These are phyloP conservation scores for Eptesicus fuscus DNA, from an alignment of 2,113 vertebrate species.

Conservation along the genomic window DNA sequence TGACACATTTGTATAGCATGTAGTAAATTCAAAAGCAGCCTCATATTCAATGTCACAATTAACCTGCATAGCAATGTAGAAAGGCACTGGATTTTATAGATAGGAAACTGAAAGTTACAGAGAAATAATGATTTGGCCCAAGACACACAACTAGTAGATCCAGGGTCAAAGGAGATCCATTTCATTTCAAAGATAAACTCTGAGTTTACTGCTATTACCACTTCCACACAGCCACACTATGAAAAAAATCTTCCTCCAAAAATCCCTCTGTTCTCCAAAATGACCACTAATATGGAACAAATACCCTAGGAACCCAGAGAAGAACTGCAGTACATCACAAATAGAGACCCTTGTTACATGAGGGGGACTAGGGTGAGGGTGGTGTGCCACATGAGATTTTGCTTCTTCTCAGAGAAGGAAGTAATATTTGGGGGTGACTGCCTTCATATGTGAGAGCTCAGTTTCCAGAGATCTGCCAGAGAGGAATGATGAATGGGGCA, in stretches of 20 bases:
- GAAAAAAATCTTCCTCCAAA: neutral
- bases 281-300: neutral
- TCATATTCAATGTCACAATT: neutral
- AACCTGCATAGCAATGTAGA: neutral
- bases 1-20: neutral
- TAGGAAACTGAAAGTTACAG: neutral
- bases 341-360: neutral
- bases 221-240: neutral
- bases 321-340: neutral
- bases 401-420: neutral
- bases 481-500: neutral
- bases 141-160: neutral
- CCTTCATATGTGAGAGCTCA: neutral
- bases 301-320: neutral
- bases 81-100: neutral
- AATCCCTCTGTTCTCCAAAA: neutral
- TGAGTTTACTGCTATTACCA: neutral
- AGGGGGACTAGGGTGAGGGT: neutral
- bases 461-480: neutral
- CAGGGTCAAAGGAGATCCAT: neutral
- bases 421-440: neutral
- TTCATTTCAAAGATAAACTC: neutral
- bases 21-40: neutral
- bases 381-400: neutral
- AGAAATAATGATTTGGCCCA: neutral